Evolutionary conservation across 1,140 invertebrate species (phyloP), one percentile per base, ranked within the genome.

Genomic region (Cyphomyrmex costatus): DNA sequence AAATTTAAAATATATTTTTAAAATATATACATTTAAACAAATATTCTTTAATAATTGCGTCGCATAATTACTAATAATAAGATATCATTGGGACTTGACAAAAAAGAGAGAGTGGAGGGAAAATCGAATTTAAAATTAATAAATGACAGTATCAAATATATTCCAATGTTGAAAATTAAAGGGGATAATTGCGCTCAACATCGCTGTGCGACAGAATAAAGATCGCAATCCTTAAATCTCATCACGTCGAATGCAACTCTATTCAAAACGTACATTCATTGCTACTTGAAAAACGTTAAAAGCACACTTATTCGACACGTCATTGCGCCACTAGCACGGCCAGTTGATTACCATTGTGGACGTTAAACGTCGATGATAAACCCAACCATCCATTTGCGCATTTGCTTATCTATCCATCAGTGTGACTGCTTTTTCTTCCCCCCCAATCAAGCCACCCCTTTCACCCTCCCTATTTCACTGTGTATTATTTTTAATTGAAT

Each of bases 401-500:
- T 83, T 86, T 88, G 77, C 70, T 86, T 88, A 88, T 85, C 89
- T 86, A 90, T 79, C 80, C 83, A 84, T 83, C 73, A 86, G 42
- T 68, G 71, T 68, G 61, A 84, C 68, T 87, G 83, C n/a, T 30
- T 74, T 87, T 90, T 90, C n/a, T 87, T 89, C 66, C 49, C 65
- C 0, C 42, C 71, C n/a, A n/a, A 27, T 21, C 66, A 14, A 63
- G 49, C 24, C 61, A 53, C 86, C 21, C 7, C 10, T 21, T 21
- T 86, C 53, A 21, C 24, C 24, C 24, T 24, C 88, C 86, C 90
- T 87, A 66, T 33, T 66, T 66, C 33, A 42, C 33, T 82, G 74
- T 88, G 71, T 88, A 93, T 94, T 93, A 94, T 87, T 93, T 95
- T 95, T 95, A 95, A 95, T 94, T 94, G 93, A 94, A 94, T 94